phyloP scores from a whole-genome alignment of 1,140 invertebrate species.

The Pseudobourletiella spinata region DNA sequence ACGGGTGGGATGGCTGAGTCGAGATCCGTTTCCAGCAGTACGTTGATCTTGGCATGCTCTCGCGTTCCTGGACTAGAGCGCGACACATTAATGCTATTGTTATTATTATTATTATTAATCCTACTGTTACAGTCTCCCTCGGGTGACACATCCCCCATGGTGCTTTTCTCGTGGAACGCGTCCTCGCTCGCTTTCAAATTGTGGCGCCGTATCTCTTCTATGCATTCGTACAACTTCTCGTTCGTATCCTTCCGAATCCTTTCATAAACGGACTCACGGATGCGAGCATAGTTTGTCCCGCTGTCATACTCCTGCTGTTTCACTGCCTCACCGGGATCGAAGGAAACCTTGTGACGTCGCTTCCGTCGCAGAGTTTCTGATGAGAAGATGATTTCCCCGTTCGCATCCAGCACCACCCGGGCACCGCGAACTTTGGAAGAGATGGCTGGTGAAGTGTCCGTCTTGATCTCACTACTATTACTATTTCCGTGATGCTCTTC shows the following conservation, averaged over 20 bases:
- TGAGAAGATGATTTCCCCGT: constrained; percentile 80
- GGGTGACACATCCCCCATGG: neutral
- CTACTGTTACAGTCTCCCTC: neutral
- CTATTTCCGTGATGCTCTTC: constrained; percentile 23
- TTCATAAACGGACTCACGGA: constrained; percentile 34
- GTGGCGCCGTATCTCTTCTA: constrained; percentile 32
- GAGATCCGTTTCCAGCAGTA: constrained; percentile 33
- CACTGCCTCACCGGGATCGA: constrained; percentile 69
- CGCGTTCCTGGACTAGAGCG: neutral
- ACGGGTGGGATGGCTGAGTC: constrained; percentile 35
- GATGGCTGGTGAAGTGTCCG: neutral
- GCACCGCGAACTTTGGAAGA: constrained; percentile 41
- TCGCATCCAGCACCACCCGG: constrained; percentile 72
- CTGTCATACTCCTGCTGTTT: constrained; percentile 40
- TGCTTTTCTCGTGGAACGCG: neutral
- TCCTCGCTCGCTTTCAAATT: constrained; percentile 32
- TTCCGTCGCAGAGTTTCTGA: constrained; percentile 71
- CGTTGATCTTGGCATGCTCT: constrained; percentile 9
- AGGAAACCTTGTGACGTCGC: constrained; percentile 53
- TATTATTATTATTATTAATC: neutral
- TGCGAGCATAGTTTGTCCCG: constrained; percentile 17
- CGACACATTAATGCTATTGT: neutral
- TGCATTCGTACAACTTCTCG: constrained; percentile 36
- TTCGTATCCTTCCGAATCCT: constrained; percentile 23
- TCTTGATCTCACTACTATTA: constrained; percentile 21